phyloP scores from a whole-genome alignment of 2,888 invertebrate species.

The Bruchidius siliquastri region DNA sequence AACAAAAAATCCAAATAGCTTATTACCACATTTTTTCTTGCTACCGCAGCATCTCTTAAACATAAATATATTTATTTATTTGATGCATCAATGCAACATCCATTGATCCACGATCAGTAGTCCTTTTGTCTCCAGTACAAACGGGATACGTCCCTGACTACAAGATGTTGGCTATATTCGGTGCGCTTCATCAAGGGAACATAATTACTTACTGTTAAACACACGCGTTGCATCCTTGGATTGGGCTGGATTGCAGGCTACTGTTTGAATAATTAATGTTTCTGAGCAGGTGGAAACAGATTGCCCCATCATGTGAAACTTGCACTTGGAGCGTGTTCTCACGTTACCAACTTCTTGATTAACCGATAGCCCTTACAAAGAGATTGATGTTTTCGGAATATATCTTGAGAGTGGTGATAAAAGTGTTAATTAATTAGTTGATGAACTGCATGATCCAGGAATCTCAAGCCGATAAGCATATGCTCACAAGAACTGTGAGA shows the following conservation, averaged over 20 bases:
- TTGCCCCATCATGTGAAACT: neutral
- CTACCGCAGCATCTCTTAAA: too few relatives aligned
- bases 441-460: neutral
- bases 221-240: neutral
- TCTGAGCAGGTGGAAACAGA: neutral
- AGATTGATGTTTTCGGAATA: neutral
- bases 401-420: neutral
- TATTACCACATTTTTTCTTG: too few relatives aligned
- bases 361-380: neutral
- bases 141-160: neutral
- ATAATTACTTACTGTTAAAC: neutral
- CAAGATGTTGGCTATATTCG: neutral
- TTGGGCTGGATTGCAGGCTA: neutral
- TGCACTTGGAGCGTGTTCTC: neutral
- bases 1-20: too few relatives aligned
- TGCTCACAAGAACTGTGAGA: too few relatives aligned
- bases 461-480: too few relatives aligned
- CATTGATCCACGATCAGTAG: too few relatives aligned
- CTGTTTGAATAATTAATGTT: neutral
- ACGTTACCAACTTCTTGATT: neutral
- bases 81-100: too few relatives aligned
- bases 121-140: neutral
- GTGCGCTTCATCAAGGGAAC: neutral
- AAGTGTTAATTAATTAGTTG: neutral
- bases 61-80: too few relatives aligned